Evolutionary conservation across 2,797 vertebrate genomes (phyloP), one percentile per base, ranked within the genome.

Genomic region (Nannoperca obscura): DNA sequence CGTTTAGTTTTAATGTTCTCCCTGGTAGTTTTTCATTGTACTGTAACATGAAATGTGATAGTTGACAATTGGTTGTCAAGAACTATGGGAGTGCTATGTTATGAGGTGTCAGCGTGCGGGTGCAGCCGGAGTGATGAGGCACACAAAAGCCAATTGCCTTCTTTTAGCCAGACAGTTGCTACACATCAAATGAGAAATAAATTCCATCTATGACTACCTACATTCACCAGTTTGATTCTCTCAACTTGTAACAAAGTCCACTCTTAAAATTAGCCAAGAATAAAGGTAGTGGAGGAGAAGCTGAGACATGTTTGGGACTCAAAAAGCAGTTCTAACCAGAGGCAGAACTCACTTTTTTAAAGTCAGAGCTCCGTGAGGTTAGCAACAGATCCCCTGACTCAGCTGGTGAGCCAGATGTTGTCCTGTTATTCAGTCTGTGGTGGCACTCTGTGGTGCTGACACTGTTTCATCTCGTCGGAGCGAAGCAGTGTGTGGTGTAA

Each of bases 1-100:
- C 58, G 7, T 69, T 40, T 67, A 22, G 20, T 72, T 57, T 71
- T 17, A 70, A 34, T 49, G 36, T 36, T 71, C 46, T 52, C 36
- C 9, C 24, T 61, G 54, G 44, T 49, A 60, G 57, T 58, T 54
- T 72, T 74, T 81, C 54, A 75, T 53, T 76, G 72, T 68, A 62
- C 57, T 76, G 64, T 70, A 82, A 82, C 57, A 79, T 75, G 66
- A 86, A 79, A 84, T 86, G 77, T 85, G 87, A 81, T 86, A 75
- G 76, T 79, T 76, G 58, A 80, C 85, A 91, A 87, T 86, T 83
- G 76, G 71, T 81, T 87, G 83, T 86, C 74, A 81, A 64, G 76
- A 83, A 79, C 69, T 71, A 74, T 75, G 71, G 58, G 76, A 81
- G 67, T 50, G 73, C 65, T 60, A 19, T 60, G 61, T 75, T 72